Percentiles rank a stretch among this genome's conserved stretches.
Evolutionary conservation across 2,797 vertebrate genomes (phyloP).

Genomic region (Holocentrus rufus): DNA sequence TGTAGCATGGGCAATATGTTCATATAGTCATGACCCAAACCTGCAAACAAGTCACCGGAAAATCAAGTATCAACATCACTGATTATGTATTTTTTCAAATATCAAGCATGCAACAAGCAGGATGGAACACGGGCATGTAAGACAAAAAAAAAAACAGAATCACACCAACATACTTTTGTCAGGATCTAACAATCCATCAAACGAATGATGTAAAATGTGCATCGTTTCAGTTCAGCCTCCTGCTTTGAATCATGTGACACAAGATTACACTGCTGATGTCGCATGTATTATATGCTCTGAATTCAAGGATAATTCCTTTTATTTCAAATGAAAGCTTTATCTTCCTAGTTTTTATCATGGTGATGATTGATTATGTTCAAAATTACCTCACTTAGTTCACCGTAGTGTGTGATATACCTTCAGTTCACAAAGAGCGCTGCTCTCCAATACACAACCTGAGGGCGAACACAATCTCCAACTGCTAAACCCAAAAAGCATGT

Average conservation of each 20-base stretch:
- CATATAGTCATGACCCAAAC: neutral
- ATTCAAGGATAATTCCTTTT: neutral
- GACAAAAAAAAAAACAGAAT: slow-evolving; percentile 37
- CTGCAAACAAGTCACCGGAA: neutral
- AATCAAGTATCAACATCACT: slow-evolving; percentile 17
- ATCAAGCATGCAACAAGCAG: slow-evolving; percentile 62
- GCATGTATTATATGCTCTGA: neutral
- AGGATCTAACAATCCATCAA: neutral
- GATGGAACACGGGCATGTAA: slow-evolving; percentile 18
- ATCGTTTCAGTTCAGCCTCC: neutral
- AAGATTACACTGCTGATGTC: neutral
- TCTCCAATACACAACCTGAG: too few species aligned
- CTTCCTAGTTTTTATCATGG: too few species aligned
- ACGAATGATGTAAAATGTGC: neutral
- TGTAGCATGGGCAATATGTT: neutral
- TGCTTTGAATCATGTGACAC: neutral
- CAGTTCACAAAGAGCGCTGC: too few species aligned
- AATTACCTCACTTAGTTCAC: too few species aligned
- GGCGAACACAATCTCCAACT: too few species aligned
- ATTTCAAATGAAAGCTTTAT: too few species aligned
- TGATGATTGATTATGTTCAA: too few species aligned
- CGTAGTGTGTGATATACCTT: too few species aligned
- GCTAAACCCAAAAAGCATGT: too few species aligned
- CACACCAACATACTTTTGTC: slow-evolving; percentile 18
- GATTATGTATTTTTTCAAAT: slow-evolving; percentile 22